These are phyloP conservation scores for Nomada ruficornis DNA, from an alignment of 2,888 invertebrate genomes.

Conservation along the genomic window DNA sequence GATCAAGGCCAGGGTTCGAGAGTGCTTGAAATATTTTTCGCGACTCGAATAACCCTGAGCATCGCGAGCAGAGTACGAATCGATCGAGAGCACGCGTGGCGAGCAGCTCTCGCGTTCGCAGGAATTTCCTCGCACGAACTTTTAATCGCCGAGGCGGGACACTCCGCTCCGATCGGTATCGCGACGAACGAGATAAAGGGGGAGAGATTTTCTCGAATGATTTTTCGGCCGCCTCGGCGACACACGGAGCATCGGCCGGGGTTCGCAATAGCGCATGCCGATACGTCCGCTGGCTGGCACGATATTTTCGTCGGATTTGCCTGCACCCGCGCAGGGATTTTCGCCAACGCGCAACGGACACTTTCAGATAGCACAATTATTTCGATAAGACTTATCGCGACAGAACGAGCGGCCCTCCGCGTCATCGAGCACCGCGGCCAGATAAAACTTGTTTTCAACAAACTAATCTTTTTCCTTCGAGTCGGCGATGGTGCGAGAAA, in stretches of 20 bases:
- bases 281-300: background rate
- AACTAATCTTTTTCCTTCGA: constrained; percentile 76
- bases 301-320: constrained; percentile 18
- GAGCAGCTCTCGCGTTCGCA: background rate
- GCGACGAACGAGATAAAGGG: no score
- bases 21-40: constrained; percentile 71
- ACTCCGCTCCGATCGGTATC: no score
- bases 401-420: constrained; percentile 52
- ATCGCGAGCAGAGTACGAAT: constrained; percentile 29
- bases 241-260: background rate
- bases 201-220: no score
- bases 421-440: constrained; percentile 55
- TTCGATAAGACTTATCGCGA: constrained; percentile 76
- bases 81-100: constrained; percentile 23
- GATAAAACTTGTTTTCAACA: constrained; percentile 80
- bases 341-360: constrained; percentile 65
- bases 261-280: background rate
- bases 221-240: background rate
- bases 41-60: constrained; percentile 63
- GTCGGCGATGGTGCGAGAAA: constrained; percentile 66
- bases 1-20: constrained; percentile 69
- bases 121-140: no score
- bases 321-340: constrained; percentile 58
- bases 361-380: constrained; percentile 76
- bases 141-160: no score